A percentile compares a stretch with the other conserved stretches of the same genome.
Evolutionary conservation across 2,888 invertebrate genomes (phyloP).

Genomic region (Margaritifera margaritifera): DNA sequence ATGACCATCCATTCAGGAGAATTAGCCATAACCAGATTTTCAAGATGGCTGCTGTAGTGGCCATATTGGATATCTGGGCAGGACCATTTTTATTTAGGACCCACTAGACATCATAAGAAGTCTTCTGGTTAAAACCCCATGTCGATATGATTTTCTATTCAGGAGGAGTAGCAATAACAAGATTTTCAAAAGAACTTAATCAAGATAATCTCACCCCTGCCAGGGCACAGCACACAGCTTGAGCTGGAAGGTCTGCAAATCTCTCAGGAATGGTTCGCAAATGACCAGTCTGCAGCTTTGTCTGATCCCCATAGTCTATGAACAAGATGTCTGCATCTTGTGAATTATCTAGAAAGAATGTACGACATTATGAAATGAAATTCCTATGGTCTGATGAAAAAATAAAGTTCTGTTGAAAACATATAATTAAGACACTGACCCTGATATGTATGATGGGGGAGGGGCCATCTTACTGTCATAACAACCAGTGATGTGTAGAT

Average conservation of each 20-base stretch:
- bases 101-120: too few relatives aligned
- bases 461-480: not conserved
- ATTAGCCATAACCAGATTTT: too few relatives aligned
- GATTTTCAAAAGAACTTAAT: not conserved
- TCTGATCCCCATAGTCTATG: slow-evolving; percentile 60
- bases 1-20: too few relatives aligned
- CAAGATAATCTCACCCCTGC: slow-evolving; percentile 44
- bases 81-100: too few relatives aligned
- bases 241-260: slow-evolving; percentile 46
- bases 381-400: not conserved
- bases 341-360: slow-evolving; percentile 1
- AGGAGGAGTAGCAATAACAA: not conserved
- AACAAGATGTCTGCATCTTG: slow-evolving; percentile 46
- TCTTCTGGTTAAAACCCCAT: too few relatives aligned
- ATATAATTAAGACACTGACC: not conserved
- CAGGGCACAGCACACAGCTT: slow-evolving; percentile 59
- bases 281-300: slow-evolving; percentile 32
- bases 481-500: not conserved
- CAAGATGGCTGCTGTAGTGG: too few relatives aligned
- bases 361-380: not conserved
- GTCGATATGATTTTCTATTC: too few relatives aligned
- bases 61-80: too few relatives aligned
- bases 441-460: too few relatives aligned
- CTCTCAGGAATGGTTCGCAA: slow-evolving; percentile 42
- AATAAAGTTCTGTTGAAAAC: not conserved